phyloP scores from a whole-genome alignment of 2,113 vertebrate genomes.

The Catharus bicknelli region DNA sequence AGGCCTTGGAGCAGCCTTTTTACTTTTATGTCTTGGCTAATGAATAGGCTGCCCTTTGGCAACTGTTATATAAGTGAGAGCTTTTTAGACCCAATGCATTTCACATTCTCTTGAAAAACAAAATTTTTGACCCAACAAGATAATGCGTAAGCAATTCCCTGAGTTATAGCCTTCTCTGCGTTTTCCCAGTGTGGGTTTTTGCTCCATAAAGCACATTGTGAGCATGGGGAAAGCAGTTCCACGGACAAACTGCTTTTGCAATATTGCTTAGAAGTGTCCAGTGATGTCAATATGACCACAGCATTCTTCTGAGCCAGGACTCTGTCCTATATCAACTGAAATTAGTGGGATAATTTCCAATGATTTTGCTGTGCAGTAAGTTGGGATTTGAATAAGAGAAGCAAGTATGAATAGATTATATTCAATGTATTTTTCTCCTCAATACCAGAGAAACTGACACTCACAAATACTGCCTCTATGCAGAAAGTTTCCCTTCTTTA shows the following conservation, averaged over 20 bases:
- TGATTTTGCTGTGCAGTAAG: not conserved
- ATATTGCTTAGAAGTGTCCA: not conserved
- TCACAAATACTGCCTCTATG: not conserved
- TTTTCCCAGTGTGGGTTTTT: constrained; percentile 25
- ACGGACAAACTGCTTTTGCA: not conserved
- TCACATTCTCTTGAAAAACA: constrained; percentile 34
- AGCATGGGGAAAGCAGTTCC: not conserved
- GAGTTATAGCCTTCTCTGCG: not conserved
- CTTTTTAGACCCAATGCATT: constrained; percentile 11
- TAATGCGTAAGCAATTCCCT: not conserved
- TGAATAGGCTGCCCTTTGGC: constrained; percentile 47
- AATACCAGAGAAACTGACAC: not conserved
- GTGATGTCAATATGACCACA: not conserved
- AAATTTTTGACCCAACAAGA: not conserved
- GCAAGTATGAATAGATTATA: not conserved
- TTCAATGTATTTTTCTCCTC: not conserved
- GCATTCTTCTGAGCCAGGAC: not conserved
- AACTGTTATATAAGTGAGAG: constrained; percentile 30
- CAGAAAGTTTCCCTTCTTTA: not conserved
- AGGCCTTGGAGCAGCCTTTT: constrained; percentile 37
- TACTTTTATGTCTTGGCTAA: constrained; percentile 47
- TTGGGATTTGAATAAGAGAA: not conserved
- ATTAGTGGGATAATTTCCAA: not conserved
- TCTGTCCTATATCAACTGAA: not conserved
- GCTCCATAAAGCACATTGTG: not conserved